Evolutionary conservation across 2,888 invertebrate genomes (phyloP).

Genomic region (Rugalucina vietnamica): DNA sequence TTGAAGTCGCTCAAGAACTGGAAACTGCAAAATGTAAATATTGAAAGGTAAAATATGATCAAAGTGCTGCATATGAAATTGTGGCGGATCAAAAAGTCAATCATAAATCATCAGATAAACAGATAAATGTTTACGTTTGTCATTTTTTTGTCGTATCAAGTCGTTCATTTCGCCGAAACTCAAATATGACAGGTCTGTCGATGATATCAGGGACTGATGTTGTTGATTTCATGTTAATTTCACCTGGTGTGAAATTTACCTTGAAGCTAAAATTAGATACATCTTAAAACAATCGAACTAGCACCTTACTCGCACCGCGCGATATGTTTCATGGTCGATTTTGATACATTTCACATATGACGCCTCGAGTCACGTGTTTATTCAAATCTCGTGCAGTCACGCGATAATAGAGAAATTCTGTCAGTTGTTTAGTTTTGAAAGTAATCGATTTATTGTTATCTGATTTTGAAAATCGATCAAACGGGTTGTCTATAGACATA

Average conservation of each 20-base stretch:
- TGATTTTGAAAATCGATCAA: slow-evolving; percentile 5
- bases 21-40: too few species aligned
- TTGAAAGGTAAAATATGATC: too few species aligned
- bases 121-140: neutral
- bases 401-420: slow-evolving; percentile 26
- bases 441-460: slow-evolving; percentile 1
- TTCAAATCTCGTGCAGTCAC: slow-evolving; percentile 41
- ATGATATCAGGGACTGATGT: slow-evolving; percentile 53
- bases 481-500: neutral
- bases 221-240: slow-evolving; percentile 53
- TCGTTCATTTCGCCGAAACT: slow-evolving; percentile 41
- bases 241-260: slow-evolving; percentile 50
- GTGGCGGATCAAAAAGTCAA: neutral
- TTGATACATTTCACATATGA: slow-evolving; percentile 5
- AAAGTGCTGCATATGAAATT: too few species aligned
- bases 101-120: neutral
- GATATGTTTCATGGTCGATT: slow-evolving; percentile 9
- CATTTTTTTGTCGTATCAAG: slow-evolving; percentile 32
- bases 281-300: neutral
- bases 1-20: too few species aligned
- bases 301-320: neutral
- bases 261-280: slow-evolving; percentile 21
- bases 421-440: neutral
- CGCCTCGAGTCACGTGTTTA: slow-evolving; percentile 32
- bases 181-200: slow-evolving; percentile 48